phyloP scores from a whole-genome alignment of 1,140 invertebrate species.

The Homalodisca vitripennis region DNA sequence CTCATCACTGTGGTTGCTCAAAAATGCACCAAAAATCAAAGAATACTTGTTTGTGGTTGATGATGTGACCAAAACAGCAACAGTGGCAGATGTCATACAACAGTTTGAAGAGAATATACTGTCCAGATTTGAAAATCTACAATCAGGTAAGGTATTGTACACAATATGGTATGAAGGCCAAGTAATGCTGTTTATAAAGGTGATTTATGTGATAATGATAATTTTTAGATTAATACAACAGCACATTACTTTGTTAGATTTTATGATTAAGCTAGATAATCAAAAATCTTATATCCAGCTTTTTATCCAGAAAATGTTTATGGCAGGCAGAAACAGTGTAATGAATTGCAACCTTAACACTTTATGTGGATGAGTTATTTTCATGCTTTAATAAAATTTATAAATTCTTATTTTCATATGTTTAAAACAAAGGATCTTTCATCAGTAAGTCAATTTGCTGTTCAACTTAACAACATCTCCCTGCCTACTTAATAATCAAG shows the following conservation, averaged over 20 bases:
- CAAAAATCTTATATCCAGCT: neutral
- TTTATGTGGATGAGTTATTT: too few species aligned
- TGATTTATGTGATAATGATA: neutral
- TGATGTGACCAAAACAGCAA: neutral
- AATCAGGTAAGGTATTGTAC: neutral
- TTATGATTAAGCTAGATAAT: neutral
- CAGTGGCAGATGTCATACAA: neutral
- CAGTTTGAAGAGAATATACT: neutral
- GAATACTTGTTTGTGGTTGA: neutral
- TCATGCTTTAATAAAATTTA: too few species aligned
- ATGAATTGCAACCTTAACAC: too few species aligned
- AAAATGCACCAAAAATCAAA: neutral
- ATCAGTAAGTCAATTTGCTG: too few species aligned
- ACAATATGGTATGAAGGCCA: neutral
- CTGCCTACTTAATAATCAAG: too few species aligned
- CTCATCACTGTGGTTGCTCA: constrained; percentile 16
- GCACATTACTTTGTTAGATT: neutral
- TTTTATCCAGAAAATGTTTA: neutral
- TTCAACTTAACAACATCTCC: too few species aligned
- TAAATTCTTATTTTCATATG: too few species aligned
- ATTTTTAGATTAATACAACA: neutral
- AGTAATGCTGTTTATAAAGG: neutral
- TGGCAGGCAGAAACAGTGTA: too few species aligned
- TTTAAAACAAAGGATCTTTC: too few species aligned
- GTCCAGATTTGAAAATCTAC: neutral